Base-by-base conservation (phyloP, 1,140 invertebrate species). In the Xylocopa sonorina region DNA sequence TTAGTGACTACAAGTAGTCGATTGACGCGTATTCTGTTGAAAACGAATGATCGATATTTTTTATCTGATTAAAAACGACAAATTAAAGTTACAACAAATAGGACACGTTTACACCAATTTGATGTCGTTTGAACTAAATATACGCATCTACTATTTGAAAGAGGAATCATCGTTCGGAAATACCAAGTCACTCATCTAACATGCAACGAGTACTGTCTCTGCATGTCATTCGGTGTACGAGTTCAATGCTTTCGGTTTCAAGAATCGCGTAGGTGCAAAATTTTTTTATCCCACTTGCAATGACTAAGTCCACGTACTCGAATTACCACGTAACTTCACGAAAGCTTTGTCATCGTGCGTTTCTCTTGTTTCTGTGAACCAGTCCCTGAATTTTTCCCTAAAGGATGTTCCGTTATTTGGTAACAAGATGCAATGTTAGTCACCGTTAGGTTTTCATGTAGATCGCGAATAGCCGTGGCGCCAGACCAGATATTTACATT, bases 261-360 rank as follows among this genome's bases (percentile, higher is more conserved):
- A 27, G 48, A 18, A 18, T 48, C 21, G 50, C 32, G 46, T 74
- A 5, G 66, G 29, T 34, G 38, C 3, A 18, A 76, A 41, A 57
- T 80, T 73, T 72, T 41, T 50, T 32, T n/a, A 41, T n/a, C n/a
- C n/a, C n/a, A n/a, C n/a, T n/a, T n/a, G n/a, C n/a, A 14, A 18
- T 63, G 69, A 68, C 67, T 50, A 72, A 32, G 16, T 21, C 43
- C 53, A 32, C 72, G 72, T 38, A 86, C 80, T n/a, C 55, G n/a
- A 83, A 75, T 66, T 64, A 46, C 3, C 1, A 12, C 41, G 14
- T 18, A 46, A 76, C 60, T 76, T 83, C 71, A 84, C 18, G 12
- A 73, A 32, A 51, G 24, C 66, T 75, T 78, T 67, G 81, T 83
- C 79, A 83, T 32, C n/a, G 21, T 12, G 7, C 2, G 2, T 82